Base-by-base conservation (phyloP, 1,140 invertebrate genomes). In the Drosophila equinoxialis region DNA sequence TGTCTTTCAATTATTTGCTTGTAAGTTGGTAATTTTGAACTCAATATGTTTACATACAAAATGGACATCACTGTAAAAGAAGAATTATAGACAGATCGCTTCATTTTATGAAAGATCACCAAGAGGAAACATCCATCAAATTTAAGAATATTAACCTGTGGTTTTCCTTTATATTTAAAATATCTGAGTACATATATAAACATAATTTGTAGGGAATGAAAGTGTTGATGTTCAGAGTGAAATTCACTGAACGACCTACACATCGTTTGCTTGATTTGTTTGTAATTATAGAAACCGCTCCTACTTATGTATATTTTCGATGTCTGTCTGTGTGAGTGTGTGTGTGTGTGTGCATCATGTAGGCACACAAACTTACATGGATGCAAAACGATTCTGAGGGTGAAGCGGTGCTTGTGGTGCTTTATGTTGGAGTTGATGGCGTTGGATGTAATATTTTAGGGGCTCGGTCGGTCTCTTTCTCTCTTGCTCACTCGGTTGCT, bases 261-360 rank as follows among this genome's bases (percentile, higher is more conserved):
- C 17, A 23, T 51, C 1, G 33, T 26, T 37, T 14, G 57, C 14
- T 59, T 59, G 57, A 59, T 37, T 37, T 59, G 33, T 11, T 33
- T 35, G 33, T 59, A 39, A 59, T 59, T 59, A 59, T 59, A 59
- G 57, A 35, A 37, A 37, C 57, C 26, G 57, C 57, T 35, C 33
- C 57, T 37, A 59, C 14, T n/a, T 39, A 30, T 26, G 17, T 51
- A 11, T 23, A 23, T 51, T 17, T 14, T 45, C 5, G 41, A 42
- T 45, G 42, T 48, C 17, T 20, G 45, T 11, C 14, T 51, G 10
- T 3, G 10, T 39, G 33, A 8, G 26, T 26, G 3, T 5, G 26
- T 26, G 26, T 35, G 35, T 35, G 7, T 8, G 35, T 37, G 35
- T 37, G 45, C 17, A 48, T 51, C 17, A 10, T 51, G 45, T 51